These are phyloP conservation scores for Thecophora atra DNA, from an alignment of 2,888 invertebrate genomes.

Conservation along the genomic window DNA sequence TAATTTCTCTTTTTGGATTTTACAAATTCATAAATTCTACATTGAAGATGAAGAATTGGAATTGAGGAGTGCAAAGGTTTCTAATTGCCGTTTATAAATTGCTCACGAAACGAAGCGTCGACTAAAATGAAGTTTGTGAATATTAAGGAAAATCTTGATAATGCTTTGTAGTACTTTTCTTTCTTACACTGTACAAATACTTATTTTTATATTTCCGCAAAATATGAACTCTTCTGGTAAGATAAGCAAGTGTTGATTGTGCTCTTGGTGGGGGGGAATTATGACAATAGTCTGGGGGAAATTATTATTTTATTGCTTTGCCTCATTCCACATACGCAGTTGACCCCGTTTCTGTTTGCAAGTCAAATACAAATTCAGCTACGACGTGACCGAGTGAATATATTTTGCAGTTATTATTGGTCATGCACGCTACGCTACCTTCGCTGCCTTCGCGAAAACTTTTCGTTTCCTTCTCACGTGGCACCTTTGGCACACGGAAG, in stretches of 20 bases:
- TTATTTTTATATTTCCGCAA: not conserved
- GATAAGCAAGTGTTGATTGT: not conserved
- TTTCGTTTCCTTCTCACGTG: slow-evolving; percentile 28
- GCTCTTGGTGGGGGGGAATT: not conserved
- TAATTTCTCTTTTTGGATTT: too few relatives aligned
- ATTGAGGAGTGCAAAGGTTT: too few relatives aligned
- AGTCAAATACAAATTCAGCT: too few relatives aligned
- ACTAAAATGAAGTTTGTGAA: too few relatives aligned
- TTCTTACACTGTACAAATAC: too few relatives aligned
- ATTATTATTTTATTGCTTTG: slow-evolving; percentile 9
- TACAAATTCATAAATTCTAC: too few relatives aligned
- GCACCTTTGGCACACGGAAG: slow-evolving; percentile 28
- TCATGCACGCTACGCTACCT: slow-evolving; percentile 34
- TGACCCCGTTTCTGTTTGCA: slow-evolving; percentile 35
- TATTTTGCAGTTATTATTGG: slow-evolving; percentile 36
- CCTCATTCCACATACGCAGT: slow-evolving; percentile 27
- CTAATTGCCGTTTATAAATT: too few relatives aligned
- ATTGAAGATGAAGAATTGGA: too few relatives aligned
- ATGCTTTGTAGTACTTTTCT: too few relatives aligned
- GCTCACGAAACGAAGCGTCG: too few relatives aligned
- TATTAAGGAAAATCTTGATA: too few relatives aligned
- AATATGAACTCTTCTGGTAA: not conserved
- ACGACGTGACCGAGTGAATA: not conserved
- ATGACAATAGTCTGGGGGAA: not conserved
- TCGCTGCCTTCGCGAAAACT: not conserved